Percentiles rank a stretch among this genome's conserved stretches.
Conservation (phyloP, 2,797 vertebrate species). For the Pachyuromys duprasi region DNA sequence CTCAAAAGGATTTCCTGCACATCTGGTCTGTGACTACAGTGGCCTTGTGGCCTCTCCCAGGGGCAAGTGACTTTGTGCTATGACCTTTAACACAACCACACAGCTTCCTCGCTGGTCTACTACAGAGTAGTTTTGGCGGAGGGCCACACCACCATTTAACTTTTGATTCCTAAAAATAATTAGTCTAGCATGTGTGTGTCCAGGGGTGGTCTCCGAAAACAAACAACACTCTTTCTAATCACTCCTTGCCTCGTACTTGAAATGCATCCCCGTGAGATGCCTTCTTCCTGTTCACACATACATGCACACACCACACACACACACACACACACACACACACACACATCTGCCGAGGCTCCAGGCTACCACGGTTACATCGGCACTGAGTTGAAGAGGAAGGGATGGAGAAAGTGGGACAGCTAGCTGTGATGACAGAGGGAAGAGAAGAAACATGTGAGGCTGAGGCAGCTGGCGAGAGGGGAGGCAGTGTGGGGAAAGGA, state of each 20-base stretch:
- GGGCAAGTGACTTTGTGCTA: conserved; percentile 51
- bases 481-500: neutral
- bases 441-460: neutral
- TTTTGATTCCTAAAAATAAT: conserved; percentile 51
- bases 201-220: neutral
- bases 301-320: too few species aligned
- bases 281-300: neutral
- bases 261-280: neutral
- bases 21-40: conserved; percentile 86
- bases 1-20: conserved; percentile 77
- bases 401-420: neutral
- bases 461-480: neutral
- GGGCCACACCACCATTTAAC: neutral
- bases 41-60: conserved; percentile 82
- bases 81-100: conserved; percentile 20
- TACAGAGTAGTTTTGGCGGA: conserved; percentile 1
- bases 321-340: too few species aligned
- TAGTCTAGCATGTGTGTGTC: neutral
- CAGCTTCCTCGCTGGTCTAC: conserved; percentile 1
- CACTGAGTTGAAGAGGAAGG: neutral
- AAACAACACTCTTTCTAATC: neutral
- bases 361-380: neutral
- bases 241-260: neutral
- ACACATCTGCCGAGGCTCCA: neutral
- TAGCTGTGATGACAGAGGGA: neutral